Percentiles rank a stretch among this genome's conserved stretches.
phyloP scores from a whole-genome alignment of 2,888 invertebrate species.

The Ochropleura plecta region DNA sequence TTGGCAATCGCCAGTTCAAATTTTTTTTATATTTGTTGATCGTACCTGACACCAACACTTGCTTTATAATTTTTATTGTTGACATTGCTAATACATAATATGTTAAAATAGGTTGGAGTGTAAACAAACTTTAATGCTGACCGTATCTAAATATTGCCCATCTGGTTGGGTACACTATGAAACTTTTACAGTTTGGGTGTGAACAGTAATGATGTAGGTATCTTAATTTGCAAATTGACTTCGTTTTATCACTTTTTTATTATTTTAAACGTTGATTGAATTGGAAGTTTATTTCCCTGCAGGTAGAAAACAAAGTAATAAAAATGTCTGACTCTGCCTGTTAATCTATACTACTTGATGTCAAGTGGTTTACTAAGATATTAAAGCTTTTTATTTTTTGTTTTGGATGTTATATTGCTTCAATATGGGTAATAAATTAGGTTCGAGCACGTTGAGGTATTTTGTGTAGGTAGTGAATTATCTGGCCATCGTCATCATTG shows the following conservation, averaged over 20 bases:
- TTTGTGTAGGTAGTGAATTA: constrained; percentile 28
- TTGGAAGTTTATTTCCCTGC: constrained; percentile 39
- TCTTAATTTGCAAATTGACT: constrained; percentile 55
- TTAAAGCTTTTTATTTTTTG: constrained; percentile 13
- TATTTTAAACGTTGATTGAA: constrained; percentile 49
- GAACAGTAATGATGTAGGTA: constrained; percentile 32
- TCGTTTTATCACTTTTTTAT: constrained; percentile 54
- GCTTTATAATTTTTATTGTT: too few relatives aligned
- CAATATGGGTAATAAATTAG: constrained; percentile 26
- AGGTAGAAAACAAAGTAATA: constrained; percentile 52
- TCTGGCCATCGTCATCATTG: not conserved
- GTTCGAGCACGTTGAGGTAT: constrained; percentile 25
- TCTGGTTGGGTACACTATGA: constrained; percentile 23
- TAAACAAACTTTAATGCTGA: not conserved
- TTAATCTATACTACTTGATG: constrained; percentile 30
- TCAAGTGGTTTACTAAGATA: constrained; percentile 35
- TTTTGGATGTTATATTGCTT: constrained; percentile 1
- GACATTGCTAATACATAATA: not conserved
- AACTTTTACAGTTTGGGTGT: constrained; percentile 50
- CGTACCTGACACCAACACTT: too few relatives aligned
- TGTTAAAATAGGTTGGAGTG: not conserved
- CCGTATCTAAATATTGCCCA: not conserved
- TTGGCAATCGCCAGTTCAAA: too few relatives aligned
- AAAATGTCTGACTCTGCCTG: constrained; percentile 32
- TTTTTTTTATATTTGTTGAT: too few relatives aligned